Conservation (phyloP, 2,113 vertebrate species). For the Coturnix japonica region DNA sequence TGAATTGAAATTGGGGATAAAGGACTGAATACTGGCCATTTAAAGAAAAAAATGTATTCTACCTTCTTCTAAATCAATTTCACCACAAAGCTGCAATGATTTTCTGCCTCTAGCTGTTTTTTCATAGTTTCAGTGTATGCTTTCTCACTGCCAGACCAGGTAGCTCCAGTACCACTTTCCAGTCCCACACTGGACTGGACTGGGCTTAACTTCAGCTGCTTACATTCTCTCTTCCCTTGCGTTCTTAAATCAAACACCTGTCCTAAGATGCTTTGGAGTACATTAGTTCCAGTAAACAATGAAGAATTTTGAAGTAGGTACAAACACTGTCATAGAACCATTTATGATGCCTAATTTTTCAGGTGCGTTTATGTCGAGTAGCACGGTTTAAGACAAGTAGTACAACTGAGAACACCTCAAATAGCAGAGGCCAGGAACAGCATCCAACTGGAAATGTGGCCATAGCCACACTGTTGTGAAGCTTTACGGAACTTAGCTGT, state of each 20-base stretch:
- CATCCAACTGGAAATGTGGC: rapidly evolving
- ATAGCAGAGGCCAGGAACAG: background rate
- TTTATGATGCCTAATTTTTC: background rate
- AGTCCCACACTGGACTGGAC: background rate
- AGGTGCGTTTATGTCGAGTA: background rate
- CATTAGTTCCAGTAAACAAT: background rate
- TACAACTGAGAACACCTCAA: background rate
- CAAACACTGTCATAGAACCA: background rate
- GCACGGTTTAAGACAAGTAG: background rate
- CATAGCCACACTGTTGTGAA: rapidly evolving
- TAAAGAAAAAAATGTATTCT: background rate
- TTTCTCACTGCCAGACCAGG: background rate
- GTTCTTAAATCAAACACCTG: background rate
- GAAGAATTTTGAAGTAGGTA: background rate
- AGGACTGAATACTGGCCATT: background rate
- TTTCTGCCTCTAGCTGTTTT: background rate
- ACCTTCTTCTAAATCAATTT: background rate
- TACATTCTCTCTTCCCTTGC: background rate
- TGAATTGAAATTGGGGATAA: background rate
- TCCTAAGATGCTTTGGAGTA: background rate
- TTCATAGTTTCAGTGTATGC: background rate
- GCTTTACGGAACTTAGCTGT: rapidly evolving
- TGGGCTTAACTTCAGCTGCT: background rate
- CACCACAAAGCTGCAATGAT: background rate
- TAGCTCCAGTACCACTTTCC: background rate